phyloP scores from a whole-genome alignment of 2,888 invertebrate species.

The Hydrotaea cyrtoneurina region DNA sequence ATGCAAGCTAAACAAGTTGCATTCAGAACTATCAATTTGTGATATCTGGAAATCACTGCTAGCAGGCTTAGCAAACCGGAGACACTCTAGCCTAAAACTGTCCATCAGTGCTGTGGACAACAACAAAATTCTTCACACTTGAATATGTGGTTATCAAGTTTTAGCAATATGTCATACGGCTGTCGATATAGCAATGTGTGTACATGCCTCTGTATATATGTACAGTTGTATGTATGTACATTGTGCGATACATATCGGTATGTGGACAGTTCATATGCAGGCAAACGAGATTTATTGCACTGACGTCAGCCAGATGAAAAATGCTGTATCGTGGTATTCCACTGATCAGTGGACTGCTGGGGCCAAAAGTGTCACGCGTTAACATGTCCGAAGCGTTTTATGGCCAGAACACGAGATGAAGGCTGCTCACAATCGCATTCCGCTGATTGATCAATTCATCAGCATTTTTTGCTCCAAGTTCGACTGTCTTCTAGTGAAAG shows the following conservation, averaged over 20 bases:
- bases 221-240: no score
- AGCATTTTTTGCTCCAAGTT: no score
- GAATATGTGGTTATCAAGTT: not conserved
- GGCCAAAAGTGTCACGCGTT: conserved; percentile 8
- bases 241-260: not conserved
- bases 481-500: no score
- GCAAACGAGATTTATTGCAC: conserved; percentile 18
- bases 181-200: conserved; percentile 13
- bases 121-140: conserved; percentile 35
- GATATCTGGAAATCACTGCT: conserved; percentile 16
- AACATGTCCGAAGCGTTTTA: not conserved
- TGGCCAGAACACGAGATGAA: not conserved
- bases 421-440: no score
- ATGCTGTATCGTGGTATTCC: not conserved
- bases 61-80: conserved; percentile 17
- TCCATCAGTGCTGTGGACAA: conserved; percentile 44
- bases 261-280: not conserved
- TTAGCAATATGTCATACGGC: conserved; percentile 29
- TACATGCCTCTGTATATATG: no score
- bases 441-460: no score
- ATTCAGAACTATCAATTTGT: not conserved
- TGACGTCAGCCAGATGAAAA: conserved; percentile 25
- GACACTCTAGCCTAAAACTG: conserved; percentile 55
- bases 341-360: not conserved
- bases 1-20: no score